Base-by-base conservation (phyloP, 1,140 invertebrate genomes). In the Zaprionus inermis region DNA sequence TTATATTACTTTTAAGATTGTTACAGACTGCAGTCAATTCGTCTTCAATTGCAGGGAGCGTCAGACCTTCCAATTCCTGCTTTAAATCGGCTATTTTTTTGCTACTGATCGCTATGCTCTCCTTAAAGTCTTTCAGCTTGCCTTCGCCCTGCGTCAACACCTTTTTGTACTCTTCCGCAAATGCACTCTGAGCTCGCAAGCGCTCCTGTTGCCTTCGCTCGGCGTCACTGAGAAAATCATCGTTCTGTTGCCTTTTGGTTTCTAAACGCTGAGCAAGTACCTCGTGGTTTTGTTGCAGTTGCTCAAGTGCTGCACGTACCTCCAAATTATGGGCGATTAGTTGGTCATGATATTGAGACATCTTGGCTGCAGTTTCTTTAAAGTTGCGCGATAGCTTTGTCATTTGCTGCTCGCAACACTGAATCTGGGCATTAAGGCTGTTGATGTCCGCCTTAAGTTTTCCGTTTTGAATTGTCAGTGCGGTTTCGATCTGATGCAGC, bases 171-270 rank as follows among this genome's bases (percentile, higher is more conserved):
- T 71, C 54, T 7, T 76, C 55, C 2, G 84, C 41, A 11, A 36
- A 70, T 0, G 24, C 24, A 0, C 71, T 11, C 7, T 77, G 66
- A 1, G 54, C 44, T 3, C 72, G 22, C 5, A 82, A 44, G 6
- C 24, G 65, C 20, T 64, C 46, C 18, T 61, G 9, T 20, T 91
- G 82, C 9, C 59, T 52, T 6, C 32, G 12, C 54, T 91, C 90
- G 5, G 72, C 79, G 11, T 30, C 51, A 5, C 36, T 46, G 1
- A 76, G 24, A 0, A 72, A 63, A 3, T 63, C 71, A 5, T 66
- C 72, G 28, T 70, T 91, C 20, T 41, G 14, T 4, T 69, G 18
- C 6, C 36, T 41, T 18, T 32, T 60, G 18, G 12, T 20, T 0
- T 51, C 18, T 18, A 63, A 11, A 1, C 30, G 36, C 2, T 34